Evolutionary conservation across 2,888 invertebrate genomes (phyloP).

Genomic region (Chymomyza caudatula): DNA sequence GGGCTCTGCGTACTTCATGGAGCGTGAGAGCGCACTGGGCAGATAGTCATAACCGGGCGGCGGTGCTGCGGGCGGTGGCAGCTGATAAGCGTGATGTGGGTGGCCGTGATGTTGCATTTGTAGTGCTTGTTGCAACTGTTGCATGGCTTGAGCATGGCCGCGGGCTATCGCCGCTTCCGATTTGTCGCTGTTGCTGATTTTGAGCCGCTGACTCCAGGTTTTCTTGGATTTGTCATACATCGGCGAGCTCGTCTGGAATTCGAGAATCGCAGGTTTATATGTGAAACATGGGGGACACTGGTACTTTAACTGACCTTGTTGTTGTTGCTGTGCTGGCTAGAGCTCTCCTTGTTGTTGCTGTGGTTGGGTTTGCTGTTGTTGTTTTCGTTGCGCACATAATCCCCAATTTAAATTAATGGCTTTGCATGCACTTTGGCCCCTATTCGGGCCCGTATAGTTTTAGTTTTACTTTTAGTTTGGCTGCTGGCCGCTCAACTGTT

Average conservation of each 20-base stretch:
- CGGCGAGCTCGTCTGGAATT: constrained; percentile 58
- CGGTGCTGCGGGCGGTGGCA: constrained; percentile 38
- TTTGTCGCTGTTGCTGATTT: constrained; percentile 80
- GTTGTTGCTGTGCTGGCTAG: constrained; percentile 19
- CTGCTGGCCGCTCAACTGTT: constrained; percentile 7
- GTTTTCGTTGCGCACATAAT: constrained; percentile 65
- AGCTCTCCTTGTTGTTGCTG: constrained; percentile 16
- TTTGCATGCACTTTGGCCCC: constrained; percentile 45
- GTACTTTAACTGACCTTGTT: constrained; percentile 40
- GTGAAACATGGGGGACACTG: neutral
- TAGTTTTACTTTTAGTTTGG: constrained; percentile 12
- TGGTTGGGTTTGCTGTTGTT: constrained; percentile 5
- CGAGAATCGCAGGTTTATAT: neutral
- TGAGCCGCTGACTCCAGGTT: constrained; percentile 85
- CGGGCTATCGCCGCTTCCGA: constrained; percentile 77
- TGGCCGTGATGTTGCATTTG: constrained; percentile 54
- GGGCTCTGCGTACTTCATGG: constrained; percentile 91
- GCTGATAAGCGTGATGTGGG: constrained; percentile 41
- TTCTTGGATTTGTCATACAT: constrained; percentile 81
- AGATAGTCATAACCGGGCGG: constrained; percentile 70
- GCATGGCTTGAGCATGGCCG: constrained; percentile 49
- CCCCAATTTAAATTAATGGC: constrained; percentile 68
- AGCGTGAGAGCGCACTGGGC: constrained; percentile 85
- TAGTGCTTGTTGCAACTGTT: constrained; percentile 43
- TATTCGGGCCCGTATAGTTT: neutral